phyloP scores from a whole-genome alignment of 2,888 invertebrate genomes.

The Aphodius sticticus region DNA sequence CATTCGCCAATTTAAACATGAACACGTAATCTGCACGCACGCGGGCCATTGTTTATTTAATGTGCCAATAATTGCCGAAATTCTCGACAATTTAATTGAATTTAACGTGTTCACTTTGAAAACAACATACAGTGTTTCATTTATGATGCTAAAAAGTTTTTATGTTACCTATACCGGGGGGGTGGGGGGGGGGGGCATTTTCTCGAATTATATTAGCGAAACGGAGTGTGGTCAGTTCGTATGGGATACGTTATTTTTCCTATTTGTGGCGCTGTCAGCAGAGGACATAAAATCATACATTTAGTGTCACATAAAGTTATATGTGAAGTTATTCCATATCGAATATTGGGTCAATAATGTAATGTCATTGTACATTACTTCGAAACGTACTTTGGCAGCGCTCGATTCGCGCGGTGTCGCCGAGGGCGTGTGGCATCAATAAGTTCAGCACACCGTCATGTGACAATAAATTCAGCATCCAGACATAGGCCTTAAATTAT shows the following conservation, averaged over 20 bases:
- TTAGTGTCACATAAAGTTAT: neutral
- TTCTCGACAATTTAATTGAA: no score
- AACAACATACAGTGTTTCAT: no score
- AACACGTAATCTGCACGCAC: neutral
- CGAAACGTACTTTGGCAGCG: neutral
- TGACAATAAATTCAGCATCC: constrained; percentile 23
- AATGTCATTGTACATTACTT: constrained; percentile 5
- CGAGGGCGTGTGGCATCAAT: neutral
- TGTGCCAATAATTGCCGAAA: neutral
- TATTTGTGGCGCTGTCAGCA: neutral
- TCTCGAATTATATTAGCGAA: no score
- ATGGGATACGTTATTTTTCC: neutral
- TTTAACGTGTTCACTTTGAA: no score
- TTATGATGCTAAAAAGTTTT: no score
- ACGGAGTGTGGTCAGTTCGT: neutral
- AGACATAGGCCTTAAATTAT: constrained; percentile 25
- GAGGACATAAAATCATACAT: neutral
- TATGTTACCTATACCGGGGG: no score
- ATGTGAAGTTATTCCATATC: constrained; percentile 11
- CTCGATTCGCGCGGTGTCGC: neutral
- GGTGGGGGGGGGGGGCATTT: no score
- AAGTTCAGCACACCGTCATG: neutral
- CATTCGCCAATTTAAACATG: neutral
- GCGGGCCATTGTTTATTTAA: neutral
- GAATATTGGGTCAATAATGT: constrained; percentile 23